phyloP scores from a whole-genome alignment of 1,140 invertebrate genomes.

The Dufourea novaeangliae region DNA sequence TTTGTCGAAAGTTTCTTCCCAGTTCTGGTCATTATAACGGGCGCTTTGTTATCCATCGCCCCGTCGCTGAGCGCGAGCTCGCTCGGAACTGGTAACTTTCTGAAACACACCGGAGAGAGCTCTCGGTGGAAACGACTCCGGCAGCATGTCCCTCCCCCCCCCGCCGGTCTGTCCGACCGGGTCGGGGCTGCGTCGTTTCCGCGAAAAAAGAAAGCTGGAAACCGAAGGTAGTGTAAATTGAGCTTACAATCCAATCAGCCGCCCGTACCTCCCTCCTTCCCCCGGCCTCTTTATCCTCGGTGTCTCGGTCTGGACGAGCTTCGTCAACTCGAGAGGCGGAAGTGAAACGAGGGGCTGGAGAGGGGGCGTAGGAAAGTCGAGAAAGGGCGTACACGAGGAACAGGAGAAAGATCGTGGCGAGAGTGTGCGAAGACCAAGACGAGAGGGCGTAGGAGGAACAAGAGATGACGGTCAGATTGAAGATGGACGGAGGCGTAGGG shows the following conservation, averaged over 20 bases:
- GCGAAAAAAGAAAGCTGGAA: constrained; percentile 29
- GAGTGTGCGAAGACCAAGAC: background rate
- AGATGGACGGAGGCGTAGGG: constrained; percentile 42
- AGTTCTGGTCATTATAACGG: constrained; percentile 54
- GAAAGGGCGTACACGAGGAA: background rate
- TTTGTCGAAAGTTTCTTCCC: constrained; percentile 55
- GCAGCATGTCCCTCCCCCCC: too few species aligned
- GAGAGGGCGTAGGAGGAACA: constrained; percentile 4
- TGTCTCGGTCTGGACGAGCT: constrained; percentile 24
- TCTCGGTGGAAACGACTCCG: constrained; percentile 35
- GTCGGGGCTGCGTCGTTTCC: constrained; percentile 10
- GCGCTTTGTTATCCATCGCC: constrained; percentile 56
- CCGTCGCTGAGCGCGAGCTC: background rate
- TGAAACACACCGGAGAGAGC: constrained; percentile 29
- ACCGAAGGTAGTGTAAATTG: constrained; percentile 76
- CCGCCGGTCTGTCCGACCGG: constrained; percentile 10
- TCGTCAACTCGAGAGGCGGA: constrained; percentile 53
- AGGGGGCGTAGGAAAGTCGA: background rate
- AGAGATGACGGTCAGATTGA: constrained; percentile 24
- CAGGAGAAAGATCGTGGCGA: background rate
- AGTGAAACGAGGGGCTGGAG: constrained; percentile 26
- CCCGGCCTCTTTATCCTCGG: constrained; percentile 30
- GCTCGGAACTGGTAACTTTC: constrained; percentile 52
- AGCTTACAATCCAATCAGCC: constrained; percentile 79
- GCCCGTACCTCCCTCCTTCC: constrained; percentile 42